A percentile compares a stretch with the other conserved stretches of the same genome.
Conservation (phyloP, 2,113 vertebrate species). For the Colius striatus region DNA sequence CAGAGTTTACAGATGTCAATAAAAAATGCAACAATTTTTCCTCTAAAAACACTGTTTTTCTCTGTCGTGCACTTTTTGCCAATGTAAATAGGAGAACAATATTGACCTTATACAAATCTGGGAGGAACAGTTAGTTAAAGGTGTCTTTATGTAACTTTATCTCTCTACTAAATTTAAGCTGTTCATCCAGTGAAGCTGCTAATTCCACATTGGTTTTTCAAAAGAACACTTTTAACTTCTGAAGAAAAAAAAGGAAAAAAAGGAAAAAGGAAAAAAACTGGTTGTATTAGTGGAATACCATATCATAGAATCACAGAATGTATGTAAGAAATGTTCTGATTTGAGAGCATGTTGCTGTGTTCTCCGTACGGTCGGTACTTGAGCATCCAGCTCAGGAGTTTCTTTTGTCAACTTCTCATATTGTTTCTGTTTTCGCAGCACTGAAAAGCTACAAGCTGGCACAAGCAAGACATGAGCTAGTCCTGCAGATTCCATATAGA, state of each 20-base stretch:
- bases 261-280: too few relatives aligned
- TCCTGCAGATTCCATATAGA: background rate
- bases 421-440: background rate
- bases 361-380: background rate
- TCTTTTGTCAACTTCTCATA: background rate
- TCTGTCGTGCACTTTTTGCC: background rate
- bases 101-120: background rate
- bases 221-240: background rate
- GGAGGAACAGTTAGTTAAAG: background rate
- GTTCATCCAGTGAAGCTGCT: background rate
- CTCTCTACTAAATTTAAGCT: background rate
- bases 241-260: too few relatives aligned
- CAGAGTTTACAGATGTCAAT: background rate
- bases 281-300: background rate
- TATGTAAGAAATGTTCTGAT: background rate
- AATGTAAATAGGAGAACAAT: background rate
- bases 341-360: background rate
- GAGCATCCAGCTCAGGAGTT: background rate
- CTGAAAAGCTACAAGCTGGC: background rate
- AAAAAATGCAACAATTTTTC: background rate
- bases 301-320: too few relatives aligned
- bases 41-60: background rate
- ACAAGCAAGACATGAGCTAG: background rate
- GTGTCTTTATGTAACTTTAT: background rate
- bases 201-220: background rate